phyloP scores from a whole-genome alignment of 1,140 invertebrate species.

The Dolichoris vasculosae region DNA sequence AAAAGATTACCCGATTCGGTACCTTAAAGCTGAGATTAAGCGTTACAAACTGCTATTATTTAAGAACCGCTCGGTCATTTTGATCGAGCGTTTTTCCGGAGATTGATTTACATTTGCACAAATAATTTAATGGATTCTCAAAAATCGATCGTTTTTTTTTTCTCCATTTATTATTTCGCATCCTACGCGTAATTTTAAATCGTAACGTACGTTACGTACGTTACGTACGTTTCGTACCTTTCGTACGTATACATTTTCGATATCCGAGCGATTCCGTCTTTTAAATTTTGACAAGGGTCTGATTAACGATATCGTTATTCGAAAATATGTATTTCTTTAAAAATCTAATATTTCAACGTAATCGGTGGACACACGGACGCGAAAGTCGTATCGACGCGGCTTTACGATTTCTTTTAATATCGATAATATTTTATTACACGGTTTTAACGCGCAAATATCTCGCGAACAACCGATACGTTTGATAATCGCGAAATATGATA shows the following conservation, averaged over 20 bases:
- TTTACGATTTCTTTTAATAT: background rate
- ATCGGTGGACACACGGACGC: too few species aligned
- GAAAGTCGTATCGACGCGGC: background rate
- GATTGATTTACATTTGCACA: background rate
- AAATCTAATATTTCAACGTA: too few species aligned
- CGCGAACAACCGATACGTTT: background rate
- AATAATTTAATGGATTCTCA: background rate
- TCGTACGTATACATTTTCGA: too few species aligned
- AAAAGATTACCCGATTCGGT: background rate
- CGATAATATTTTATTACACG: background rate
- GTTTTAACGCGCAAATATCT: background rate
- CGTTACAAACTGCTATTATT: background rate
- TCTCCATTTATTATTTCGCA: too few species aligned
- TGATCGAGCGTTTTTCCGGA: background rate
- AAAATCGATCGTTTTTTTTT: background rate
- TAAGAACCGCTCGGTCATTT: background rate
- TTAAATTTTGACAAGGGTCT: too few species aligned
- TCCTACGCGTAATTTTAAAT: too few species aligned
- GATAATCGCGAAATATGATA: conserved; percentile 13
- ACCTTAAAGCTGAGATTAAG: background rate
- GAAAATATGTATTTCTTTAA: too few species aligned
- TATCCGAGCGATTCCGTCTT: too few species aligned
- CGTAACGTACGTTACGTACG: too few species aligned
- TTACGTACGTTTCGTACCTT: too few species aligned
- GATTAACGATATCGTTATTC: too few species aligned